Evolutionary conservation across 2,888 invertebrate species (phyloP).

Genomic region (Ametastegia equiseti): DNA sequence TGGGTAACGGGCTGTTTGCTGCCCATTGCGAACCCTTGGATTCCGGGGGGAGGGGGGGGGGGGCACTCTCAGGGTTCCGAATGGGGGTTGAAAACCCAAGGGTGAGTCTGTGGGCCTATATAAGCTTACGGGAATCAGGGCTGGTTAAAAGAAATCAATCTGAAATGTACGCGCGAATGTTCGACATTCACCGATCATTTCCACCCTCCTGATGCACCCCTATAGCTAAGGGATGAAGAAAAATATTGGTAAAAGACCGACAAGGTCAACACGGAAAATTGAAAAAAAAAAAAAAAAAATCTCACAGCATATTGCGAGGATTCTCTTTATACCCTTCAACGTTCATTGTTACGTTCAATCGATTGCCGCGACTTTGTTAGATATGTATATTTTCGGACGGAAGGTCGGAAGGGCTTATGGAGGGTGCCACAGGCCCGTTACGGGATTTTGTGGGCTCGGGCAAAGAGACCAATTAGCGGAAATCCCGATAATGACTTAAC

Average conservation of each 20-base stretch:
- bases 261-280: no score
- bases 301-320: no score
- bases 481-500: conserved; percentile 67
- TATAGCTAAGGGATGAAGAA: no score
- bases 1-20: conserved; percentile 57
- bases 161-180: background rate
- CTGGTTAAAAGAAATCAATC: conserved; percentile 22
- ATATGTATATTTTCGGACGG: conserved; percentile 40
- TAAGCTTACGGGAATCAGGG: background rate
- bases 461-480: conserved; percentile 68
- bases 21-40: background rate
- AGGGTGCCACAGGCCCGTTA: conserved; percentile 4
- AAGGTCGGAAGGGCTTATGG: background rate
- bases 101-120: background rate
- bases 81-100: background rate
- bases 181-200: background rate
- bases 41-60: no score
- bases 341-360: background rate
- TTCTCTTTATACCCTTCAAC: no score
- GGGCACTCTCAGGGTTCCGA: background rate
- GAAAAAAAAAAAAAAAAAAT: no score
- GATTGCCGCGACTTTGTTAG: background rate
- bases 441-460: background rate
- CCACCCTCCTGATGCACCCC: background rate
- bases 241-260: no score